phyloP scores from a whole-genome alignment of 2,888 invertebrate species.

The Yponomeuta cagnagella region DNA sequence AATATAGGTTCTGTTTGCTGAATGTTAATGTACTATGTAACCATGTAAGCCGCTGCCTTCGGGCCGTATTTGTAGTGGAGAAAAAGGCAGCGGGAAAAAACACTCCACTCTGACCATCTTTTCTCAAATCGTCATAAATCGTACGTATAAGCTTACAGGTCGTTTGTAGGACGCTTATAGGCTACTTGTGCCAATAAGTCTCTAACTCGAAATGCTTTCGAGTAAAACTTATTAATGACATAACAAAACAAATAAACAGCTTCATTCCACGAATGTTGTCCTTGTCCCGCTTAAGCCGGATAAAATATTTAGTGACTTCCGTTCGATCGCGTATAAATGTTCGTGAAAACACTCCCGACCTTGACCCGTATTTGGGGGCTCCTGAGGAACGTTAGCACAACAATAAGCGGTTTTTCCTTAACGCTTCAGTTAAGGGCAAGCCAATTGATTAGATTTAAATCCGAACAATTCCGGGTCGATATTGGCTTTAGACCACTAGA shows the following conservation, averaged over 20 bases:
- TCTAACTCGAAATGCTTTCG: too few species aligned
- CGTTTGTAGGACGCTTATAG: not conserved
- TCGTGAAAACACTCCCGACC: not conserved
- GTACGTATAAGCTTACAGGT: too few species aligned
- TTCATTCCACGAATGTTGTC: not conserved
- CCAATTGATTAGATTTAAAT: not conserved
- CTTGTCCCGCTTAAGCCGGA: not conserved
- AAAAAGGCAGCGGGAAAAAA: too few species aligned
- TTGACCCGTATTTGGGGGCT: not conserved
- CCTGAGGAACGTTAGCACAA: not conserved
- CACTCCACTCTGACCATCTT: too few species aligned
- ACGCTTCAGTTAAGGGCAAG: not conserved
- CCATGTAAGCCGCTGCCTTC: too few species aligned
- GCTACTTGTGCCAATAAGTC: not conserved
- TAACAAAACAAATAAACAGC: not conserved
- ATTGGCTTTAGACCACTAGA: too few species aligned
- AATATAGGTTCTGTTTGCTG: too few species aligned
- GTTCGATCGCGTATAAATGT: not conserved
- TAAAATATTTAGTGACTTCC: not conserved
- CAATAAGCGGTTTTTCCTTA: not conserved
- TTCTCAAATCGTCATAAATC: too few species aligned
- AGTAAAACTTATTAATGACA: too few species aligned
- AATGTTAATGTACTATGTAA: too few species aligned
- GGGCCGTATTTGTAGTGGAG: too few species aligned
- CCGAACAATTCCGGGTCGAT: not conserved